Evolutionary conservation across 2,113 vertebrate genomes (phyloP).

Genomic region (Oryzias melastigma): DNA sequence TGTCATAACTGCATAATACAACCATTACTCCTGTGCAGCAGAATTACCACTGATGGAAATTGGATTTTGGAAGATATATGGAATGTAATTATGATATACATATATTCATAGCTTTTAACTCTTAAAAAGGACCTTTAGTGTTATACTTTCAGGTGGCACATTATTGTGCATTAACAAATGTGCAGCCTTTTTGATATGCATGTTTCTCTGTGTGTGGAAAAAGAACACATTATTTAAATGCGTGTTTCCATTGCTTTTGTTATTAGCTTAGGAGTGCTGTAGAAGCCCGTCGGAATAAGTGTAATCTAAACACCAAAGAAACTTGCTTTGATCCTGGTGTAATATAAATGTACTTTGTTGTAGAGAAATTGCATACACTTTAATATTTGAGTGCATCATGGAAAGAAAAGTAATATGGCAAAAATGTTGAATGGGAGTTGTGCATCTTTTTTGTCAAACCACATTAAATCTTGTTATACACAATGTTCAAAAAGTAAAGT

Average conservation of each 20-base stretch:
- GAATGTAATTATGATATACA: constrained; percentile 80
- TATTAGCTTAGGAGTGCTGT: background rate
- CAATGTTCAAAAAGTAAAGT: too few relatives aligned
- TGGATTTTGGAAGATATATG: constrained; percentile 79
- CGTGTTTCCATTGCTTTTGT: background rate
- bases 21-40: constrained; percentile 73
- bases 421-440: too few relatives aligned
- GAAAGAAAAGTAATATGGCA: background rate
- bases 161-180: constrained; percentile 12
- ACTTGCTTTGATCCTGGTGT: background rate
- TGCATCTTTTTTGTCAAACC: background rate
- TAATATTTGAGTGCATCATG: too few relatives aligned
- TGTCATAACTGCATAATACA: constrained; percentile 78
- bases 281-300: background rate
- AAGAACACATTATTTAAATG: constrained; percentile 1
- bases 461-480: too few relatives aligned
- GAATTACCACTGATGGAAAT: constrained; percentile 80
- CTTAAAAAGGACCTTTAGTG: constrained; percentile 47
- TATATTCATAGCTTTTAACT: constrained; percentile 73
- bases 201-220: constrained; percentile 10
- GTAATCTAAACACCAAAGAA: background rate
- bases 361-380: too few relatives aligned
- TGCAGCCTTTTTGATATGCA: constrained; percentile 13
- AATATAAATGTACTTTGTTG: too few relatives aligned
- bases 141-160: constrained; percentile 44